Percentiles rank a stretch among this genome's conserved stretches.
phyloP scores from a whole-genome alignment of 2,113 vertebrate genomes.

The Desmodus rotundus region DNA sequence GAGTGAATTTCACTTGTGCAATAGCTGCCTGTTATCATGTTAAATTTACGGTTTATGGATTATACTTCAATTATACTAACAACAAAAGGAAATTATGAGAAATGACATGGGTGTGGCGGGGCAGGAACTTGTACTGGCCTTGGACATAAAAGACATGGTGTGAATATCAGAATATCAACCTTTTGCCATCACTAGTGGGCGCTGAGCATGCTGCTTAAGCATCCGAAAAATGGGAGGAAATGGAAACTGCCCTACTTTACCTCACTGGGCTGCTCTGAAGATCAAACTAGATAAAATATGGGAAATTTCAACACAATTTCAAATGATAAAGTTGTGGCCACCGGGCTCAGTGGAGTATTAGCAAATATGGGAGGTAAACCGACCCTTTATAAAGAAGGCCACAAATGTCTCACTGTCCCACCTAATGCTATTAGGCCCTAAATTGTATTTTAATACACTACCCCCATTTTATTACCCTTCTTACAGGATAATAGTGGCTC shows the following conservation, averaged over 20 bases:
- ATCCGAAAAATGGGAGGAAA: neutral
- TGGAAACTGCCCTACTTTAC: neutral
- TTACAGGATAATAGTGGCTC: neutral
- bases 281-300: neutral
- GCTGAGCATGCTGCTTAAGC: rapidly evolving
- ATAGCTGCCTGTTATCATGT: neutral
- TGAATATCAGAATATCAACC: neutral
- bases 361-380: neutral
- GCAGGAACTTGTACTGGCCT: neutral
- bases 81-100: neutral
- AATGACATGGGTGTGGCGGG: rapidly evolving
- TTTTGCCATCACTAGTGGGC: neutral
- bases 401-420: neutral
- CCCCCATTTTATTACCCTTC: neutral
- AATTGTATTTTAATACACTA: neutral
- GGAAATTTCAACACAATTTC: neutral
- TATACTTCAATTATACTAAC: neutral
- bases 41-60: neutral
- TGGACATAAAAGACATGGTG: neutral
- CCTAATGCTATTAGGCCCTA: neutral
- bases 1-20: neutral
- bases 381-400: neutral
- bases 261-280: neutral
- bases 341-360: neutral
- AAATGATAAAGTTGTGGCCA: neutral